Percentiles rank a stretch among this genome's conserved stretches.
Conservation (phyloP, 2,797 vertebrate genomes). For the Crenuchus spilurus region DNA sequence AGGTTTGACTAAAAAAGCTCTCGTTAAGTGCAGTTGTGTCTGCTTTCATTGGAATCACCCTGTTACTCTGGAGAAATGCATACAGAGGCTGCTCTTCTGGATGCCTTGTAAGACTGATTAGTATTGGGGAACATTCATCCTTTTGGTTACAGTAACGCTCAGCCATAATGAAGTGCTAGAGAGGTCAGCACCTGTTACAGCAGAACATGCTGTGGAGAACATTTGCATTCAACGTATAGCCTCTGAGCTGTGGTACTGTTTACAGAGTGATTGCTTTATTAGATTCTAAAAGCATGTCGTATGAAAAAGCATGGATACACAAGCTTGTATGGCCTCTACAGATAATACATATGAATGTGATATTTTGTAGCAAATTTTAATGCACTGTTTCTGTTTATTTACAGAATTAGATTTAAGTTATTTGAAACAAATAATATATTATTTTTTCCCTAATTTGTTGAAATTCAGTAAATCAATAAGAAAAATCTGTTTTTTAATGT, state of each 20-base stretch:
- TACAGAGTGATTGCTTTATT: neutral
- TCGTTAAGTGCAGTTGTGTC: constrained; percentile 53
- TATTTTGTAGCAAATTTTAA: too few species aligned
- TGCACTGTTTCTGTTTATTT: too few species aligned
- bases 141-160: neutral
- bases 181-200: neutral
- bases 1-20: constrained; percentile 50
- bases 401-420: too few species aligned
- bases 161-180: constrained; percentile 16
- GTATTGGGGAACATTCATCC: neutral
- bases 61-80: neutral
- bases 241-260: neutral
- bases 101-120: neutral
- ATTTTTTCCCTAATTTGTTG: too few species aligned
- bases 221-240: neutral
- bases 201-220: neutral
- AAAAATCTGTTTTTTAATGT: too few species aligned
- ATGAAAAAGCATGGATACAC: too few species aligned
- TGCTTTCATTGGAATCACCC: neutral
- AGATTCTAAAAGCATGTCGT: too few species aligned
- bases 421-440: too few species aligned
- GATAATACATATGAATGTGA: too few species aligned
- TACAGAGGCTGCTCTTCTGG: neutral
- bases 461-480: too few species aligned
- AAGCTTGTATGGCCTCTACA: too few species aligned